Evolutionary conservation across 1,140 invertebrate genomes (phyloP), one percentile per base, ranked within the genome.

Genomic region (Drosophila dunni): DNA sequence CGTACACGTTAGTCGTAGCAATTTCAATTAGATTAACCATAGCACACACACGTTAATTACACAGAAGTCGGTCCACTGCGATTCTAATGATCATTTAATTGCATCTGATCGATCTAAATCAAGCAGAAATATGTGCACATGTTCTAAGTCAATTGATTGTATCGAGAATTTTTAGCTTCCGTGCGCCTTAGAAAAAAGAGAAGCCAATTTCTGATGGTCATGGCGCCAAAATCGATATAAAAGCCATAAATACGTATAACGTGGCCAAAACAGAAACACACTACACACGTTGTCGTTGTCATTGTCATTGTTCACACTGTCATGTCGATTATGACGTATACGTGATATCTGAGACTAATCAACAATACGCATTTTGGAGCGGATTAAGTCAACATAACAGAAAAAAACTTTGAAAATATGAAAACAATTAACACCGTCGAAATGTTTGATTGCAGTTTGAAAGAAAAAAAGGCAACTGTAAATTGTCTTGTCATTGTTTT

Each of bases 311-410:
- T 67, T 29, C 24, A 29, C 68, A 77, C 66, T 81, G 83, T 77
- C 66, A 74, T 88, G 83, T 83, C 62, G 58, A 74, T 79, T 66
- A 70, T 67, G 83, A 53, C 83, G 79, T 71, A 79, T 86, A 44
- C 60, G 72, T 56, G 78, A 88, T 67, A 76, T 65, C 51, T 72
- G 63, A 13, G 69, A 48, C 83, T 51, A 88, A 79, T 77, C 76
- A 64, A 62, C 79, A 85, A 81, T 75, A 42, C 44, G 69, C 40
- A 70, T 71, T 64, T 5, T 58, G 54, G 60, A 29, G 45, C 67
- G 58, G 73, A 70, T 72, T 72, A 67, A 62, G 45, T 64, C 9
- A 17, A 57, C 54, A 20, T 67, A 69, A 73, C 61, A 60, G 11
- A 3, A 10, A 20, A 13, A 15, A 24, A 29, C 50, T 11, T 40